Conservation (phyloP, 2,888 invertebrate genomes). For the Cerceris ruficornis region DNA sequence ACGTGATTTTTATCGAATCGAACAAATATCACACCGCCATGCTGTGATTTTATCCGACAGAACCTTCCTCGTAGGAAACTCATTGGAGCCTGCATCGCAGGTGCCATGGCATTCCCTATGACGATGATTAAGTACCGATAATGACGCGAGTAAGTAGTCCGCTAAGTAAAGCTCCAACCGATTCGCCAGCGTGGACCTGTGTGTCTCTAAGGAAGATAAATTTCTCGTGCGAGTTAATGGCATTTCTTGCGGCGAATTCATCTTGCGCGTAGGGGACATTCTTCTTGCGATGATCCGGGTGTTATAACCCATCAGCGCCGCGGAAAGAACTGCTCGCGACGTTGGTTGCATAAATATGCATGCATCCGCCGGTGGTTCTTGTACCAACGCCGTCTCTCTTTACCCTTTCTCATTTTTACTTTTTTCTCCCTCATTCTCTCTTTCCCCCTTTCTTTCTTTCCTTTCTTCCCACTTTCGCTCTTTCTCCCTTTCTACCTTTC, state of each 20-base stretch:
- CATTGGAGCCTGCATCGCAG: constrained; percentile 1
- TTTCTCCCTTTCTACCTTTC: too few species aligned
- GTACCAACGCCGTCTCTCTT: constrained; percentile 1
- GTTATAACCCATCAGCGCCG: constrained; percentile 42
- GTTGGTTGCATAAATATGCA: constrained; percentile 57
- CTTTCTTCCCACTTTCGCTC: too few species aligned
- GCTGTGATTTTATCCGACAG: too few species aligned
- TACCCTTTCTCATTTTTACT: too few species aligned
- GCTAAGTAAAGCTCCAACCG: constrained; percentile 28
- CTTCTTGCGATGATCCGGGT: constrained; percentile 47
- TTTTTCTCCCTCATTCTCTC: too few species aligned
- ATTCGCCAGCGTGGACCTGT: constrained; percentile 29
- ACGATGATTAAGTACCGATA: constrained; percentile 62
- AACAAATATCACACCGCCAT: too few species aligned
- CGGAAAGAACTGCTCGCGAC: constrained; percentile 31
- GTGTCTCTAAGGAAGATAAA: constrained; percentile 54
- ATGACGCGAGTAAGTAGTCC: constrained; percentile 53
- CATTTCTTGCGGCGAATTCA: constrained; percentile 48
- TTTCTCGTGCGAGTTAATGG: constrained; percentile 57
- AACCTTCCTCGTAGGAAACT: not conserved
- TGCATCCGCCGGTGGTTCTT: constrained; percentile 45
- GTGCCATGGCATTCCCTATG: constrained; percentile 28
- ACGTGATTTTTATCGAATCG: too few species aligned
- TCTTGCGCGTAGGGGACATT: too few species aligned
- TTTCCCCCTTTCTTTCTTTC: too few species aligned